A percentile compares a stretch with the other conserved stretches of the same genome.
These are phyloP conservation scores for Callionymus lyra DNA, from an alignment of 2,113 vertebrate species.

Conservation along the genomic window DNA sequence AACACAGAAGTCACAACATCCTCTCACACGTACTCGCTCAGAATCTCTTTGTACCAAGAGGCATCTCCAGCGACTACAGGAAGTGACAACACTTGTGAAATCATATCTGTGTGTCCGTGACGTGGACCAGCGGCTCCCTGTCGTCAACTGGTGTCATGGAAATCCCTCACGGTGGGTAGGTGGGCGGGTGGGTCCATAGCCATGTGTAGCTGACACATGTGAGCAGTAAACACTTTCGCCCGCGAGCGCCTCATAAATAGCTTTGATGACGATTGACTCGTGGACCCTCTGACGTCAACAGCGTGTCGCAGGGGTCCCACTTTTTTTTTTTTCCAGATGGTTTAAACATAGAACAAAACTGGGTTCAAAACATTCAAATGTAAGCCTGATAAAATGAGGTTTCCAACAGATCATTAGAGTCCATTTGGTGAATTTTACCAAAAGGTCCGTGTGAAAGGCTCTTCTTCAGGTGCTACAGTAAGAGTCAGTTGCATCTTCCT, in stretches of 20 bases:
- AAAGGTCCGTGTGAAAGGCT: too few relatives aligned
- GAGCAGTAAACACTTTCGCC: constrained; percentile 53
- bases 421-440: too few relatives aligned
- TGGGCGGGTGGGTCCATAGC: constrained; percentile 18
- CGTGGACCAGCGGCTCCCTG: constrained; percentile 25
- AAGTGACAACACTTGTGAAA: constrained; percentile 38
- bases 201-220: constrained; percentile 45
- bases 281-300: constrained; percentile 33
- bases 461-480: too few relatives aligned
- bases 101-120: constrained; percentile 30
- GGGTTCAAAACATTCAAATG: too few relatives aligned
- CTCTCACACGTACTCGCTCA: neutral
- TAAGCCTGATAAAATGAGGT: too few relatives aligned
- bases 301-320: constrained; percentile 3
- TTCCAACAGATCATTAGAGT: too few relatives aligned
- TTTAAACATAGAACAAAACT: too few relatives aligned
- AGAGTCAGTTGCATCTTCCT: too few relatives aligned
- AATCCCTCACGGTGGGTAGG: constrained; percentile 32
- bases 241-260: constrained; percentile 60
- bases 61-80: neutral
- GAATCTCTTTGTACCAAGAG: constrained; percentile 15
- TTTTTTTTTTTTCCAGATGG: constrained; percentile 52
- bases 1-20: too few relatives aligned
- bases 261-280: constrained; percentile 51
- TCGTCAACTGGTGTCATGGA: constrained; percentile 65